Evolutionary conservation across 2,888 invertebrate genomes (phyloP), one percentile per base, ranked within the genome.

Genomic region (Cryptocephalus primarius): DNA sequence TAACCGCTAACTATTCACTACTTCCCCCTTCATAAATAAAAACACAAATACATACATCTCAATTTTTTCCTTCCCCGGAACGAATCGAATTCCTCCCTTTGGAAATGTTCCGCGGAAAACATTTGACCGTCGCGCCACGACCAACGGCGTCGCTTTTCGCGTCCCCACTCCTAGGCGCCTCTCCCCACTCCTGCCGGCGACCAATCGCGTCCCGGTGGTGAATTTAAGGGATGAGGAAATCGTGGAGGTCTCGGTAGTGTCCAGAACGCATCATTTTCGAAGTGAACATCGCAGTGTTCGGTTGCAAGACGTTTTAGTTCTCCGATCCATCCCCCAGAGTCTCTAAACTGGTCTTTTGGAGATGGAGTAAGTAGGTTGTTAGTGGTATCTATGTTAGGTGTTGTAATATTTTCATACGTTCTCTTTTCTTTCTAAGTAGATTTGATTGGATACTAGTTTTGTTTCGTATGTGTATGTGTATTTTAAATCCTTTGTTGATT

Each of bases 71-170:
- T 22, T 22, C 22, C 22, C 22, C 22, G 22, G 22, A 22, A 22
- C 22, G 49, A 51, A 51, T 54, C 48, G 48, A 48, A 54, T 42
- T 47, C 32, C 41, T 44, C 50, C 48, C 36, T 36, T 22, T 36
- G 36, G 11, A 45, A 46, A 45, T 45, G 43, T 45, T 39, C 45
- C 45, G 44, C 47, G 46, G 44, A 49, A 45, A 50, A 67, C 64
- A 61, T 69, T 69, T 63, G 64, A 68, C 62, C 58, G 66, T 61
- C 66, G 67, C 69, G 69, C 65, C 69, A 62, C 69, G 67, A 60
- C 51, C 53, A 54, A 54, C 52, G 39, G 32, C 11, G 39, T 34
- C 10, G 34, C 47, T 41, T 32, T 44, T 33, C 36, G 33, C 8
- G 33, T 34, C 48, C 47, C 50, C 48, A 46, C 51, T 42, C 44